Conservation (phyloP, 2,888 invertebrate species). For the Mesoligia furuncula region DNA sequence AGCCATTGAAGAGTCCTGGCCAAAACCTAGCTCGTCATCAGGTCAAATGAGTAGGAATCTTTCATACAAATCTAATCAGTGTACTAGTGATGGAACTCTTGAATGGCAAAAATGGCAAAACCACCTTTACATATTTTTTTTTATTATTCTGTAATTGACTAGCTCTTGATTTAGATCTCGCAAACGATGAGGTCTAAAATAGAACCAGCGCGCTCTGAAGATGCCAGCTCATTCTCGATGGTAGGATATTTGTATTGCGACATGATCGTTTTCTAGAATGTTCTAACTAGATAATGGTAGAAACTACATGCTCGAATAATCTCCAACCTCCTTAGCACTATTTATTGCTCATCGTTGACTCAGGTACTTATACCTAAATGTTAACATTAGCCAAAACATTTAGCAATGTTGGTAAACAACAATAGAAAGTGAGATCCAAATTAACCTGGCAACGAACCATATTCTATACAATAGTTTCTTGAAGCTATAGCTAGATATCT, state of each 20-base stretch:
- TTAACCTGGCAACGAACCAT: slow-evolving; percentile 14
- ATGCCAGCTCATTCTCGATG: background rate
- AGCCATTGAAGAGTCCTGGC: background rate
- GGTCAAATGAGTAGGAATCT: background rate
- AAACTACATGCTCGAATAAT: background rate
- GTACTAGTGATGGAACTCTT: too few relatives aligned
- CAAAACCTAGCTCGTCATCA: background rate
- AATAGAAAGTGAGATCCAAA: slow-evolving; percentile 9
- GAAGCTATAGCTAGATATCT: background rate
- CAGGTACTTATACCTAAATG: background rate
- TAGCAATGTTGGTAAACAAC: slow-evolving; percentile 2
- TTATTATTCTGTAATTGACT: too few relatives aligned
- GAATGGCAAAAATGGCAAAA: too few relatives aligned
- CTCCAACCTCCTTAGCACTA: background rate
- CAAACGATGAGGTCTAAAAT: background rate
- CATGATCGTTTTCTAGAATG: background rate
- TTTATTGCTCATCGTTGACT: background rate
- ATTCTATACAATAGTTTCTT: slow-evolving; percentile 4
- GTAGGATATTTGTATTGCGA: background rate
- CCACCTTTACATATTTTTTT: too few relatives aligned
- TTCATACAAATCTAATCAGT: background rate
- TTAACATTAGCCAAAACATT: background rate
- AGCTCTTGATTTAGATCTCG: too few relatives aligned
- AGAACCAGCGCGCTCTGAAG: background rate
- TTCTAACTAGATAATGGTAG: too few relatives aligned